Evolutionary conservation across 2,888 invertebrate species (phyloP), one percentile per base, ranked within the genome.

Genomic region (Nomada fucata): DNA sequence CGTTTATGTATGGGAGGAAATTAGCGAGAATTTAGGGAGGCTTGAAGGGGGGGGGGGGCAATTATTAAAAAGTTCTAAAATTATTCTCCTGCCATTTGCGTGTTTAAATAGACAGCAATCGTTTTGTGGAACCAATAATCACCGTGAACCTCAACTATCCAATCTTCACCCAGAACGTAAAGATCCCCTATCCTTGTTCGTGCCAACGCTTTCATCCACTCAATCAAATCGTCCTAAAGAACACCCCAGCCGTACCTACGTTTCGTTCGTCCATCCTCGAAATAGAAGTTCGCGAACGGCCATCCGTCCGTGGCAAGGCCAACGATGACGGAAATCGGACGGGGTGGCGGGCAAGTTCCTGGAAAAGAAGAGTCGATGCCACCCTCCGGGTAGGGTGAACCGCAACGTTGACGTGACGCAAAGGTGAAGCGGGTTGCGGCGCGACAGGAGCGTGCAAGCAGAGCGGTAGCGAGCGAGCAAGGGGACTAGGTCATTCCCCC

Each of bases 401-500:
- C 75, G 74, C 76, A 76, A 61, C 65, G 83, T 57, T 42, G 75
- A 76, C 76, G 77, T 76, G 85, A 78, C 71, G 77, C 77, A 74
- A 76, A 75, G 78, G 82, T 72, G 75, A 76, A 70, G 72, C 83
- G 83, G 79, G 85, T 86, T 86, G 84, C 84, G 71, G 65, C 55
- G 64, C 73, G 81, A 63, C 74, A 85, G 83, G 84, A 72, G 73
- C 76, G 82, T 78, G 75, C 76, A 65, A 82, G 82, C 71, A 67
- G 20, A 50, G 47, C 79, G 73, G 47, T 70, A 57, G 61, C 63
- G 26, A 63, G 47, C 68, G 42, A 44, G 87, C 79, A 83, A 86
- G 86, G 88, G 89, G 89, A 92, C 92, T 92, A 83, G 92, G 92
- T 91, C 92, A 92, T 92, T 92, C 91, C 91, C 89, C 91, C 89